phyloP scores from a whole-genome alignment of 2,797 vertebrate genomes.

The Pteronotus mesoamericanus region DNA sequence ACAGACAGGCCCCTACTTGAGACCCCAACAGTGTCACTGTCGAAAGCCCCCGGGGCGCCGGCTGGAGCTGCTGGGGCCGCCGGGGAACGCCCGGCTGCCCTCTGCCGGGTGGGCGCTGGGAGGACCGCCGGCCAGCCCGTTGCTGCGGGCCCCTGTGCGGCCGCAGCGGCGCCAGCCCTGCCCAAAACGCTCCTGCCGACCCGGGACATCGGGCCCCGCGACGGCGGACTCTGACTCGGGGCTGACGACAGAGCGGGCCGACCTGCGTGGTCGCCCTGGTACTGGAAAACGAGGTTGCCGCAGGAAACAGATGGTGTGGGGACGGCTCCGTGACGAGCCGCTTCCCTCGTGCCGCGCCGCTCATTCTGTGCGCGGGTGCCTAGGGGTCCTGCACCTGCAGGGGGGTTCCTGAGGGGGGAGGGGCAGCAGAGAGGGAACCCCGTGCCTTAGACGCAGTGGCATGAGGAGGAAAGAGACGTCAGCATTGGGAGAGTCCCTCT shows the following conservation, averaged over 20 bases:
- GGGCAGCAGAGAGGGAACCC: background rate
- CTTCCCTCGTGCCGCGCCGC: background rate
- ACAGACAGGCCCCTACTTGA: too few species aligned
- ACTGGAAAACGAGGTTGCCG: constrained; percentile 69
- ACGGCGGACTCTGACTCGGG: constrained; percentile 24
- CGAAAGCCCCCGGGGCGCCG: too few species aligned
- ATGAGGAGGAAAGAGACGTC: background rate
- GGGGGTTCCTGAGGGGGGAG: too few species aligned
- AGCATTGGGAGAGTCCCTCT: background rate
- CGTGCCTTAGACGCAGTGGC: background rate
- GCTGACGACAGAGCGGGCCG: constrained; percentile 38
- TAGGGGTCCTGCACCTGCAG: too few species aligned
- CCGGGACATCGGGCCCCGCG: constrained; percentile 53
- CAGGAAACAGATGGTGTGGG: constrained; percentile 42
- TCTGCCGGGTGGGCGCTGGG: too few species aligned
- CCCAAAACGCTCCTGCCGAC: constrained; percentile 43
- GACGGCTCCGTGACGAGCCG: constrained; percentile 40
- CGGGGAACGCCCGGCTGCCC: too few species aligned
- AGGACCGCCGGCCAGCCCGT: too few species aligned
- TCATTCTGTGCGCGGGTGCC: constrained; percentile 15
- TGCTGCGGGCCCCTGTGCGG: too few species aligned
- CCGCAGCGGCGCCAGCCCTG: too few species aligned
- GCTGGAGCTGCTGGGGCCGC: too few species aligned
- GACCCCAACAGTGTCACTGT: too few species aligned
- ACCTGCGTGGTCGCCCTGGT: constrained; percentile 56